phyloP scores from a whole-genome alignment of 2,888 invertebrate species.

The Synergus japonicus region DNA sequence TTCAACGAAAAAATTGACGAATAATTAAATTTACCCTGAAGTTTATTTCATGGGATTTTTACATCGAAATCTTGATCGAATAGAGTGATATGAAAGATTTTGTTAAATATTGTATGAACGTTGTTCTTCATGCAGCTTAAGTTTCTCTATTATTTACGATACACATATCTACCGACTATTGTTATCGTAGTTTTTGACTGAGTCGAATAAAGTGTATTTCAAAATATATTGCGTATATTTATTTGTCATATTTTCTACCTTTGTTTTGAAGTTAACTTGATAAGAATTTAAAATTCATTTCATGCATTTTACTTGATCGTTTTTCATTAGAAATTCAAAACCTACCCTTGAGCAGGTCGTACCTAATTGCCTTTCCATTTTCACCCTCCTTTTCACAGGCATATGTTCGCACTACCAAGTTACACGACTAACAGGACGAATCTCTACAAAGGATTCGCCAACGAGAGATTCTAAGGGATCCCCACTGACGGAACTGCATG shows the following conservation, averaged over 20 bases:
- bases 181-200: slow-evolving; percentile 77
- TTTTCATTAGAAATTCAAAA: slow-evolving; percentile 34
- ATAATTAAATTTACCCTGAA: background rate
- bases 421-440: slow-evolving; percentile 59
- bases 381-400: slow-evolving; percentile 48
- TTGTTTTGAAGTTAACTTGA: too few relatives aligned
- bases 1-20: slow-evolving; percentile 1
- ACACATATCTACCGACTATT: slow-evolving; percentile 76
- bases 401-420: slow-evolving; percentile 44
- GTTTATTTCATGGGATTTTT: slow-evolving; percentile 5
- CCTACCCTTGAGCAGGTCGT: slow-evolving; percentile 25
- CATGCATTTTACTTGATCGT: background rate
- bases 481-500: slow-evolving; percentile 64
- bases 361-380: slow-evolving; percentile 55
- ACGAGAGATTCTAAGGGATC: slow-evolving; percentile 66
- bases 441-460: slow-evolving; percentile 69
- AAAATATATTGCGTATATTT: slow-evolving; percentile 61
- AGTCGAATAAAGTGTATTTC: slow-evolving; percentile 76
- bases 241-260: background rate
- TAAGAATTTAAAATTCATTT: background rate
- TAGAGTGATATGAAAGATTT: slow-evolving; percentile 5
- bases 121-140: slow-evolving; percentile 9
- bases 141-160: slow-evolving; percentile 68
- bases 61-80: slow-evolving; percentile 26
- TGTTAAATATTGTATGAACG: background rate